Conservation (phyloP, 2,113 vertebrate genomes). For the Otis tarda region DNA sequence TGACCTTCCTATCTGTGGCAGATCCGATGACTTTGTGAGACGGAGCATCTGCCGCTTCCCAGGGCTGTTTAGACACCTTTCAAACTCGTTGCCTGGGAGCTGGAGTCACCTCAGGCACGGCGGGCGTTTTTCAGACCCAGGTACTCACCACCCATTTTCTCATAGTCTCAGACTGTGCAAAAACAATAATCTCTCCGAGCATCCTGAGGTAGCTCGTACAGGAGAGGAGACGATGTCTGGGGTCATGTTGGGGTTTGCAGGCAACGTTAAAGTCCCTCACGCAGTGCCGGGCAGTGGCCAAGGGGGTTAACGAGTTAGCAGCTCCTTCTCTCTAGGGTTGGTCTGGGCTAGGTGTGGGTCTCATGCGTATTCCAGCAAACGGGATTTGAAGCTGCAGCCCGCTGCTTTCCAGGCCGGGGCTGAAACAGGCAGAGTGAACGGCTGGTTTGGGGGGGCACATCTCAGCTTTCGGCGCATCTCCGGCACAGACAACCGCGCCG, state of each 20-base stretch:
- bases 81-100: too few species aligned
- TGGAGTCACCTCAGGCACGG: not conserved
- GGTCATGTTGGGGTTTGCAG: not conserved
- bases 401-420: not conserved
- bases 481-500: not conserved
- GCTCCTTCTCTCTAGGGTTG: not conserved
- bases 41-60: not conserved
- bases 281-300: not conserved
- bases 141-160: not conserved
- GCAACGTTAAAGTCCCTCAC: not conserved
- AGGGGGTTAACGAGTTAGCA: not conserved
- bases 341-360: not conserved
- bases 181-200: not conserved
- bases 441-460: not conserved
- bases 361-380: not conserved
- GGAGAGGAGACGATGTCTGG: not conserved
- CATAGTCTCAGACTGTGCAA: not conserved
- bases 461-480: not conserved
- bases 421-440: not conserved
- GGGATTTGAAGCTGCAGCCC: not conserved
- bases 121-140: not conserved
- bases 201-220: not conserved
- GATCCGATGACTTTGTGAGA: not conserved
- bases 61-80: not conserved
- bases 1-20: not conserved